Base-by-base conservation (phyloP, 2,797 vertebrate species). In the Passerculus sandwichensis region DNA sequence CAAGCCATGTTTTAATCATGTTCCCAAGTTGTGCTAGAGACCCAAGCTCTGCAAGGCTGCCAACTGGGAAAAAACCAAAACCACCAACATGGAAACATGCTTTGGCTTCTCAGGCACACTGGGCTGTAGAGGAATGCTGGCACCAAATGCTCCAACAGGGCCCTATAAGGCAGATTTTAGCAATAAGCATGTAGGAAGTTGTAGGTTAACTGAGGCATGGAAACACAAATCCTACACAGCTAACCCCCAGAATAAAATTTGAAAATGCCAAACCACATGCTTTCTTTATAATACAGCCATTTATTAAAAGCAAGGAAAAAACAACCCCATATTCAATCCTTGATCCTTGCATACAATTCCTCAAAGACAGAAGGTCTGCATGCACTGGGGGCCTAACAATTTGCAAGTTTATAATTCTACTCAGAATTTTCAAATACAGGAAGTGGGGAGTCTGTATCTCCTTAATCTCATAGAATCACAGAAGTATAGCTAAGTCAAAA, bases 1-100 rank as follows among this genome's bases (percentile, higher is more conserved):
- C 82, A 79, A 93, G 71, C 48, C 83, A 79, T 48, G 30, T 90
- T 93, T 90, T 88, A 86, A 83, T 80, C 70, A 26, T 47, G 64
- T 85, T 91, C 88, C 77, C 73, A 84, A 91, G 42, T 3, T 60
- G n/a, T 7, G 13, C 45, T 54, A 47, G 36, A 92, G 67, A 93
- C 36, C 5, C 56, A 76, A 48, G 4, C 42, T 79, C 54, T 76
- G 38, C 57, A 65, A 57, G 51, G 51, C 45, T 94, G 69, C 51
- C 80, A 78, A 72, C 30, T 14, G 26, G 48, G 48, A 34, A 76
- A 48, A 83, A 38, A 2, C 3, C 60, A 80, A 85, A 94, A 16
- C 71, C 78, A 72, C 66, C 2, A 1, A 75, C 1, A 0, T 8
- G 50, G 81, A 82, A 89, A 79, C 25, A 91, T 0, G 15, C 45